Base-by-base conservation (phyloP, 2,888 invertebrate genomes). In the Onthophagus sagittarius region DNA sequence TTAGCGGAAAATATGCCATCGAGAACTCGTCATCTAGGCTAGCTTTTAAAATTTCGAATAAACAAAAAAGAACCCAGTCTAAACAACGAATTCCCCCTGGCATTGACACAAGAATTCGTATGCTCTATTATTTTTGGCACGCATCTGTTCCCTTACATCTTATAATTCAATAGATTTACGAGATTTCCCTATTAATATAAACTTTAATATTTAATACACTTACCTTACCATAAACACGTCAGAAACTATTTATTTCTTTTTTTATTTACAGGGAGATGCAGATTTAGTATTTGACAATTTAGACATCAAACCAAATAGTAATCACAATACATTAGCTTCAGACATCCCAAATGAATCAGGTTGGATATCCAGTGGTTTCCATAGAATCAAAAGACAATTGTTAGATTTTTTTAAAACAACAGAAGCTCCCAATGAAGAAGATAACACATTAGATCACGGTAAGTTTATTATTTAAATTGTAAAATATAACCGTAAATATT, bases 261-360 rank as follows among this genome's bases (percentile, higher is more conserved):
- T 70, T 53, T 53, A 32, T 71, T 62, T 62, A 15, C 83, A 86
- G 86, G 79, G 80, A 76, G 84, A 86, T 76, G 80, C 83, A 53
- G 86, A 86, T 77, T 78, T 86, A 80, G 83, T 85, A 72, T 86
- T 86, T 77, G 86, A 86, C 77, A 83, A 76, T 74, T 80, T 82
- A 78, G 77, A 80, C 77, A 78, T 77, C 78, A 78, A 77, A 74
- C 72, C 76, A 71, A 77, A 80, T 71, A 78, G 77, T 73, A 79
- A 81, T 63, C 80, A 80, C 6, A 67, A 32, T n/a, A 23, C 23
- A 67, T 31, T 23, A 32, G 31, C 67, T n/a, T 23, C 67, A 2
- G 67, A 67, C 23, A 76, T 71, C 72, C 80, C 81, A 69, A 80
- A 83, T 69, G 81, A 81, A 69, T 69, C 71, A 70, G 80, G 83